A percentile compares a stretch with the other conserved stretches of the same genome.
Conservation (phyloP, 2,797 vertebrate genomes). For the Molossus alvarezi region DNA sequence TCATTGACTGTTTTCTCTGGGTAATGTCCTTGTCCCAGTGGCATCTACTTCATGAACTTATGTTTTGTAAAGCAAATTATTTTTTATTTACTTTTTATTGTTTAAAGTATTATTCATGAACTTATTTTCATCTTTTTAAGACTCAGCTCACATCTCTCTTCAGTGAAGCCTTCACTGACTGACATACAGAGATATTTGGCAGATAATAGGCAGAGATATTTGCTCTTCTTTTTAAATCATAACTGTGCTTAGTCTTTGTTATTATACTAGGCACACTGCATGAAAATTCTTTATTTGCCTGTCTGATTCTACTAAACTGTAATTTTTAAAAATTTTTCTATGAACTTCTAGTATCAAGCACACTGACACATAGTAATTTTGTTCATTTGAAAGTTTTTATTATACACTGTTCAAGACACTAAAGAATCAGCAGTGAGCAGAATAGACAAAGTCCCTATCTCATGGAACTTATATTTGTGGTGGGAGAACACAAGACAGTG, state of each 20-base stretch:
- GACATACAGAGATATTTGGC: not conserved
- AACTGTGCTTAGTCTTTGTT: conserved; percentile 52
- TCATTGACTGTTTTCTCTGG: conserved; percentile 55
- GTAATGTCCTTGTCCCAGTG: not conserved
- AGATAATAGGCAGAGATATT: not conserved
- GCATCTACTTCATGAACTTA: not conserved
- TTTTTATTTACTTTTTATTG: too few species aligned
- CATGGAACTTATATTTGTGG: conserved; percentile 10
- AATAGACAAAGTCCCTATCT: conserved; percentile 29
- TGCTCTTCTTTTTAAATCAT: conserved; percentile 49
- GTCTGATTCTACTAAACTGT: conserved; percentile 29
- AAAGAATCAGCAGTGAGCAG: conserved; percentile 7
- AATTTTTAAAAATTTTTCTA: conserved; percentile 42
- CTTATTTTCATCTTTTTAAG: conserved; percentile 50
- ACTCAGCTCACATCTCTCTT: conserved; percentile 57
- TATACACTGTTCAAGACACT: conserved; percentile 23
- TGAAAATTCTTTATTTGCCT: conserved; percentile 54
- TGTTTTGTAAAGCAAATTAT: not conserved
- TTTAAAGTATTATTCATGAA: not conserved
- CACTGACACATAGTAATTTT: conserved; percentile 31
- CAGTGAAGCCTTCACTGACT: conserved; percentile 2
- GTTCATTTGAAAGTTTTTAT: conserved; percentile 52
- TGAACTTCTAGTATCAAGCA: conserved; percentile 38
- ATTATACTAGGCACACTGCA: not conserved
- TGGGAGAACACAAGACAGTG: conserved; percentile 25